Evolutionary conservation across 2,888 invertebrate species (phyloP).

Genomic region (Hofmannophila pseudospretella): DNA sequence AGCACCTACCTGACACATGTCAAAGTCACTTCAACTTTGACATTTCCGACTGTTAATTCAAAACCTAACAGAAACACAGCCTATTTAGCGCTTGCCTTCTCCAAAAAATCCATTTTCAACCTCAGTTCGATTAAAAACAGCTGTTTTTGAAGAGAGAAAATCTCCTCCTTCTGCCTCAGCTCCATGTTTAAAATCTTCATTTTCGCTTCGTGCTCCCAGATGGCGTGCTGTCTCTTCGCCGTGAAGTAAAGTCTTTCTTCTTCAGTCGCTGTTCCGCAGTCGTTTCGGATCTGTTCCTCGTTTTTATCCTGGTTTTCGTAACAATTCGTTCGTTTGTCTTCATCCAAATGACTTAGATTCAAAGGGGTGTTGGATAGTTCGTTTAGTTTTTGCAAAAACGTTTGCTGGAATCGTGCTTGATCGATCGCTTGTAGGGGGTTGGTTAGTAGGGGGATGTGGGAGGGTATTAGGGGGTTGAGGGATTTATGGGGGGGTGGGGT

Average conservation of each 20-base stretch:
- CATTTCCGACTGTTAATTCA: not conserved
- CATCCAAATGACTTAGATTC: slow-evolving; percentile 66
- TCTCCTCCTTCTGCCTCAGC: slow-evolving; percentile 67
- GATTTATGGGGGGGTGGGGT: slow-evolving; percentile 33
- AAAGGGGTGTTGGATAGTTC: slow-evolving; percentile 66
- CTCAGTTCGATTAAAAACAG: slow-evolving; percentile 67
- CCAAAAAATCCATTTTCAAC: slow-evolving; percentile 73
- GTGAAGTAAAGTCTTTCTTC: slow-evolving; percentile 63
- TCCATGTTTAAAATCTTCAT: slow-evolving; percentile 75
- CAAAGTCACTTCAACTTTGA: not conserved
- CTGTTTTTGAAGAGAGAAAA: slow-evolving; percentile 71
- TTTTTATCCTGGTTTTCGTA: slow-evolving; percentile 35
- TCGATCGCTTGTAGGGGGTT: slow-evolving; percentile 62
- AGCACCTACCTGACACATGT: not conserved
- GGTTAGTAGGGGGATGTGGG: slow-evolving; percentile 36
- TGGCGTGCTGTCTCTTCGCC: slow-evolving; percentile 68
- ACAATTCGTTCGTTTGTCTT: slow-evolving; percentile 43
- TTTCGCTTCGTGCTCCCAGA: slow-evolving; percentile 72
- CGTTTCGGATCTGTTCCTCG: slow-evolving; percentile 43
- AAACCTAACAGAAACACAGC: slow-evolving; percentile 4
- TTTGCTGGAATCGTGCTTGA: slow-evolving; percentile 65
- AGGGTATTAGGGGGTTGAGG: slow-evolving; percentile 19
- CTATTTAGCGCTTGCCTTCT: slow-evolving; percentile 68
- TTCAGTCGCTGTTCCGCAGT: slow-evolving; percentile 50
- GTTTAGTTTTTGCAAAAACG: slow-evolving; percentile 58